phyloP scores from a whole-genome alignment of 2,888 invertebrate genomes.

The Mythimna lalbum region DNA sequence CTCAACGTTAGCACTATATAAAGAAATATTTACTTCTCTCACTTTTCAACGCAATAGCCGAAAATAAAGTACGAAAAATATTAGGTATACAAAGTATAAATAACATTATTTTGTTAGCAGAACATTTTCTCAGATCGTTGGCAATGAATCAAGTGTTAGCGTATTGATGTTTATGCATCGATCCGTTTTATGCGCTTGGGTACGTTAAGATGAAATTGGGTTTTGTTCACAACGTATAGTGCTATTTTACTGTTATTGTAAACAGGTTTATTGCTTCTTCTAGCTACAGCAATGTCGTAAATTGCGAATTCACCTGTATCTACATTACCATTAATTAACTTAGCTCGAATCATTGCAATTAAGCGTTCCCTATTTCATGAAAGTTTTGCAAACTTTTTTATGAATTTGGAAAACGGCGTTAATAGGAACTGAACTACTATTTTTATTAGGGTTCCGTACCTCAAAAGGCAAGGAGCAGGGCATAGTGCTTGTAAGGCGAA shows the following conservation, averaged over 20 bases:
- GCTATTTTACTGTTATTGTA: constrained; percentile 32
- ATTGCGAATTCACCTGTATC: neutral
- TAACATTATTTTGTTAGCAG: constrained; percentile 38
- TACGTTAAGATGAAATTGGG: constrained; percentile 26
- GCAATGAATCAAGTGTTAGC: constrained; percentile 59
- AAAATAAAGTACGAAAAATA: constrained; percentile 31
- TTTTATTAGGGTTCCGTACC: too few relatives aligned
- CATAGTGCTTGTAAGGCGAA: too few relatives aligned
- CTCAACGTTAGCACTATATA: constrained; percentile 5
- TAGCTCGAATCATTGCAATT: too few relatives aligned
- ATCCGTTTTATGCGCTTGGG: constrained; percentile 35
- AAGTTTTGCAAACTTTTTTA: too few relatives aligned
- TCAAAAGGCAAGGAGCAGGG: too few relatives aligned
- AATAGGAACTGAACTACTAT: too few relatives aligned
- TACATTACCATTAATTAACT: too few relatives aligned
- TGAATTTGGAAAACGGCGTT: too few relatives aligned
- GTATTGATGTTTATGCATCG: constrained; percentile 49
- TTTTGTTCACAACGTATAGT: constrained; percentile 30
- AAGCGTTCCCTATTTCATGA: too few relatives aligned
- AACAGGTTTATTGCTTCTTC: constrained; percentile 32
- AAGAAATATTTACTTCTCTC: constrained; percentile 16
- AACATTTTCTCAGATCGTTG: constrained; percentile 47
- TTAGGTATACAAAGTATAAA: constrained; percentile 27
- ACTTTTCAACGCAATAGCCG: constrained; percentile 8
- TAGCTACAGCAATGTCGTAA: neutral